Conservation (phyloP, 2,888 invertebrate species). For the Dicycla oo region DNA sequence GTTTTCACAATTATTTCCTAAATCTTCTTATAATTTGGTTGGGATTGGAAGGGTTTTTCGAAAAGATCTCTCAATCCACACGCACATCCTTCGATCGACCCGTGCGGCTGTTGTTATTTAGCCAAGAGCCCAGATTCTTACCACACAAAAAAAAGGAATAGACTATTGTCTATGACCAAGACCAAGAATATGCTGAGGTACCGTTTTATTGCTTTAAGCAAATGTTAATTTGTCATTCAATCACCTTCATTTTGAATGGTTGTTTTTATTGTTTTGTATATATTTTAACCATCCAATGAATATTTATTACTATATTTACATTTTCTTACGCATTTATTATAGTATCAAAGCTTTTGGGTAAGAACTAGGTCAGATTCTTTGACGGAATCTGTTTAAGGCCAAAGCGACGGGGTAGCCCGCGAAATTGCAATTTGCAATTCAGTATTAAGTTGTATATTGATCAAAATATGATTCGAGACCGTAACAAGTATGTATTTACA, state of each 20-base stretch:
- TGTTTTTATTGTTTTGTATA: constrained; percentile 31
- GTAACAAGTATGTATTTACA: too few relatives aligned
- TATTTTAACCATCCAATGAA: constrained; percentile 25
- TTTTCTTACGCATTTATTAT: constrained; percentile 9
- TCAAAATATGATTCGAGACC: too few relatives aligned
- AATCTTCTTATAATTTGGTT: too few relatives aligned
- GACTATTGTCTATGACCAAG: neutral
- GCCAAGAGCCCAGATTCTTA: neutral
- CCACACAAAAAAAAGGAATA: neutral
- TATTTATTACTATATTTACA: constrained; percentile 32
- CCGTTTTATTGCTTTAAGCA: neutral
- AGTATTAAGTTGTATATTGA: too few relatives aligned
- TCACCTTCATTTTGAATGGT: constrained; percentile 11
- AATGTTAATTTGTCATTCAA: constrained; percentile 28
- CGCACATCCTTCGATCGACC: too few relatives aligned
- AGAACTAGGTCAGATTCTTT: constrained; percentile 6
- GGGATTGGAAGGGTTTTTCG: too few relatives aligned
- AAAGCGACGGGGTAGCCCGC: too few relatives aligned
- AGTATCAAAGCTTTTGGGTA: neutral
- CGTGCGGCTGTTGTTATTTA: too few relatives aligned
- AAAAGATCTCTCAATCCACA: too few relatives aligned
- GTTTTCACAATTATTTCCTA: too few relatives aligned
- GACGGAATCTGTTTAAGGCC: neutral
- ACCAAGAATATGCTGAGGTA: constrained; percentile 25
- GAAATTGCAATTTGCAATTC: too few relatives aligned